Percentiles rank a stretch among this genome's conserved stretches.
phyloP scores from a whole-genome alignment of 2,113 vertebrate genomes.

The Calyptomena viridis region DNA sequence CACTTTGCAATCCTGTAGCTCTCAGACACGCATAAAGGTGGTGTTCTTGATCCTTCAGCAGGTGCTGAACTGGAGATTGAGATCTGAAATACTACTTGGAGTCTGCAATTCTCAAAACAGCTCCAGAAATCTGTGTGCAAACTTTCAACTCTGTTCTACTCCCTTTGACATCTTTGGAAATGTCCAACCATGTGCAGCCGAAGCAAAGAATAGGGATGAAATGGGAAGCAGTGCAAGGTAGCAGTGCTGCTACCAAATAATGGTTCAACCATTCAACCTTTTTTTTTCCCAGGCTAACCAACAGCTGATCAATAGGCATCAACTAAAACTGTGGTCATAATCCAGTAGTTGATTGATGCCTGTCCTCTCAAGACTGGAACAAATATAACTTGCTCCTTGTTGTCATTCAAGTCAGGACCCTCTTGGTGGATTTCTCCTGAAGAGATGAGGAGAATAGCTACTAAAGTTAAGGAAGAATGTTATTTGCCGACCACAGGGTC shows the following conservation, averaged over 20 bases:
- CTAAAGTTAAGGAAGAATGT: not conserved
- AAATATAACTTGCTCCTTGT: not conserved
- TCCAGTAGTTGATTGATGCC: not conserved
- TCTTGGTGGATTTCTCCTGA: not conserved
- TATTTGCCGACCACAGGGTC: not conserved
- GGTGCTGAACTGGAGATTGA: not conserved
- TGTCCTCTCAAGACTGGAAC: not conserved
- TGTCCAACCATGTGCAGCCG: accelerated
- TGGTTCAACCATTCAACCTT: not conserved
- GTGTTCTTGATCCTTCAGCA: not conserved
- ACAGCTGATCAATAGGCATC: not conserved
- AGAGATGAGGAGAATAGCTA: not conserved
- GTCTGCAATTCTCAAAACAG: not conserved
- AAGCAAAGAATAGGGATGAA: not conserved
- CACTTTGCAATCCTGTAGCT: not conserved
- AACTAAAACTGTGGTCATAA: not conserved
- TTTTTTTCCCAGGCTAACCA: not conserved
- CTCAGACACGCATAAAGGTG: not conserved
- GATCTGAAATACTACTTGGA: not conserved
- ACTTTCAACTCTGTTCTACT: not conserved
- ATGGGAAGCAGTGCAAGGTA: not conserved
- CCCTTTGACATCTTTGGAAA: not conserved
- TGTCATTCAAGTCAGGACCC: not conserved
- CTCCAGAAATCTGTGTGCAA: not conserved
- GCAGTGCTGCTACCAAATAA: not conserved